Conservation (phyloP, 2,888 invertebrate species). For the Orthosia cruda region DNA sequence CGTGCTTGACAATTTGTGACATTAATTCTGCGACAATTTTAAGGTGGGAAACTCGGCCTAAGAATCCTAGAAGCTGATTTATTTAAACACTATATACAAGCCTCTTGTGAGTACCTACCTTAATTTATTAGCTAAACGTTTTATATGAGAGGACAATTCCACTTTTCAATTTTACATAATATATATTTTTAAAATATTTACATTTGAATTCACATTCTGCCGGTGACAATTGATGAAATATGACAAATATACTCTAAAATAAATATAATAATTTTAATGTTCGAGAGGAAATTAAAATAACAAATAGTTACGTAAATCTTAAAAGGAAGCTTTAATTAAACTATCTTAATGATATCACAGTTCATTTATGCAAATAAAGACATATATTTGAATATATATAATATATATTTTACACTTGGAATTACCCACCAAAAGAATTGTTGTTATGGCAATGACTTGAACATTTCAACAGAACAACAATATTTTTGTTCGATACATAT, state of each 20-base stretch:
- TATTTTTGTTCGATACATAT: slow-evolving; percentile 45
- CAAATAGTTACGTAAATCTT: slow-evolving; percentile 69
- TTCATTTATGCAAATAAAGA: slow-evolving; percentile 91
- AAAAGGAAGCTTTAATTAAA: slow-evolving; percentile 87
- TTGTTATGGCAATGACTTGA: slow-evolving; percentile 79
- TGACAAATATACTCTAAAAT: slow-evolving; percentile 66
- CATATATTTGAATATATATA: slow-evolving; percentile 67
- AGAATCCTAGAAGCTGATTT: slow-evolving; percentile 74
- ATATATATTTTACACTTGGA: slow-evolving; percentile 53
- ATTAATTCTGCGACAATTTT: too few species aligned
- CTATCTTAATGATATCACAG: slow-evolving; percentile 91
- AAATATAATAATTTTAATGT: slow-evolving; percentile 57
- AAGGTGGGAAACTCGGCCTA: slow-evolving; percentile 38
- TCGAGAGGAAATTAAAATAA: slow-evolving; percentile 61
- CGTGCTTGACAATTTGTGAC: too few species aligned
- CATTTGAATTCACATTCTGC: slow-evolving; percentile 79
- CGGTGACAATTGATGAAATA: slow-evolving; percentile 70
- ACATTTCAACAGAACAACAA: slow-evolving; percentile 67
- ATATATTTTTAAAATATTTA: slow-evolving; percentile 80
- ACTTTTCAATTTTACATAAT: slow-evolving; percentile 77
- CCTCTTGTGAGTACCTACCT: slow-evolving; percentile 79
- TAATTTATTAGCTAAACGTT: slow-evolving; percentile 73
- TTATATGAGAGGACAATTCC: slow-evolving; percentile 87
- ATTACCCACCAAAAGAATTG: slow-evolving; percentile 71
- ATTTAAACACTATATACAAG: slow-evolving; percentile 87